These are phyloP conservation scores for Macquaria australasica DNA, from an alignment of 2,113 vertebrate species.

Conservation along the genomic window DNA sequence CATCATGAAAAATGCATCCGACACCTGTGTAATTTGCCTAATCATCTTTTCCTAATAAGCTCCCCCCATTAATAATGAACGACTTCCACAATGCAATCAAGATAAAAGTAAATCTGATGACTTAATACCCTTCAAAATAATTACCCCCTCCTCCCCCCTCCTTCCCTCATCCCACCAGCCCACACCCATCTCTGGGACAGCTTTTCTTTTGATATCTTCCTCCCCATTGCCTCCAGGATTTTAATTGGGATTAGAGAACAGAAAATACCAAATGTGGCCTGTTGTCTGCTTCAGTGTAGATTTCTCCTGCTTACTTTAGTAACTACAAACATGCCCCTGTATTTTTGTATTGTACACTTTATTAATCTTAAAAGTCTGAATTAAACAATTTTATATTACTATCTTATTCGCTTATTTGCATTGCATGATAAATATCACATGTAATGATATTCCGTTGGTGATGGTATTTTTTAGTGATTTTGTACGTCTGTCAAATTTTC, in stretches of 20 bases:
- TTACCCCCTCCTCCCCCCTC: slow-evolving; percentile 80
- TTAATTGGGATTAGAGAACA: slow-evolving; percentile 77
- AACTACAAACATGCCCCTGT: neutral
- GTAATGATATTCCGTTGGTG: neutral
- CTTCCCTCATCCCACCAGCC: slow-evolving; percentile 12
- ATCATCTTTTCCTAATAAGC: slow-evolving; percentile 99
- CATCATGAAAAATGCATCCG: slow-evolving; percentile 99
- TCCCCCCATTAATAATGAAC: slow-evolving; percentile 99
- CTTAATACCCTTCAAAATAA: slow-evolving; percentile 99
- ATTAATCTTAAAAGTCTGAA: neutral
- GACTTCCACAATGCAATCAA: slow-evolving; percentile 99
- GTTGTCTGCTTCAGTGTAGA: slow-evolving; percentile 71
- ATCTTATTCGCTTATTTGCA: neutral
- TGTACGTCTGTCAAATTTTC: too few species aligned
- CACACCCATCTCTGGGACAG: slow-evolving; percentile 89
- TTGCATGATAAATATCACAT: neutral
- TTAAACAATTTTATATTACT: neutral
- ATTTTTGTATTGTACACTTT: neutral
- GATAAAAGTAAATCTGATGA: slow-evolving; percentile 99
- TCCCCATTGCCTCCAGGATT: slow-evolving; percentile 71
- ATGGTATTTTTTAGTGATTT: too few species aligned
- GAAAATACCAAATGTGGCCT: slow-evolving; percentile 66
- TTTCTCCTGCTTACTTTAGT: neutral
- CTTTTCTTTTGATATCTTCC: slow-evolving; percentile 84
- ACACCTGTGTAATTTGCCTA: slow-evolving; percentile 99